Base-by-base conservation (phyloP, 1,140 invertebrate genomes). In the Platorchestia sp. region DNA sequence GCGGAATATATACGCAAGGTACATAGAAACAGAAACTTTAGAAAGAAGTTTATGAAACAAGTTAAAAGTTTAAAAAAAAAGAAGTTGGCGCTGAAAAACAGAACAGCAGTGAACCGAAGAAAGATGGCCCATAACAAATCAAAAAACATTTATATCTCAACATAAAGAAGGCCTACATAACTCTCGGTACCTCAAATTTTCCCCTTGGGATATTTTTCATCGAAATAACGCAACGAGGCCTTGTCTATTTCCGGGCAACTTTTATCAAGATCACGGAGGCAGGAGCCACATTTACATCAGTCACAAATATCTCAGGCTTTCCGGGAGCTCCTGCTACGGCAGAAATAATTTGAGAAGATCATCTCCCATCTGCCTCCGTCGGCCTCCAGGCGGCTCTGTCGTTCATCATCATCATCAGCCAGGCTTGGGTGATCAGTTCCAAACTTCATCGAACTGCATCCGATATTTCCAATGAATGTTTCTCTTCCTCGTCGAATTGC, bases 291-390 rank as follows among this genome's bases (percentile, higher is more conserved):
- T 75, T 75, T 75, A 10, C 59, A 75, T 22, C 14, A 19, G 27
- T 75, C 27, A 10, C 59, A 75, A 75, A 75, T 75, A 75, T 75
- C 59, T 75, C 59, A 14, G 27, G 59, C 27, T 75, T 75, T 10
- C 59, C 36, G 27, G 27, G 59, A 75, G 10, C 59, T 75, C 10
- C 59, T 75, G 59, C 59, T 27, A 75, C 1, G 59, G 59, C 59
- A 75, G 59, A 41, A 89, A 89, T 44, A 44, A 89, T 89, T 89
- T 89, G 87, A 89, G 14, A 89, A 89, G 87, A 89, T 89, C 27
- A 89, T 42, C 87, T 41, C 43, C 41, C 87, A 42, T 89, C 41
- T 75, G 3, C 87, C 36, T 75, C 36, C 43, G 7, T 86, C 86
- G 86, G 40, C 40, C 86, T 86, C 10, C 36, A 7, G 3, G 87